Evolutionary conservation across 2,888 invertebrate genomes (phyloP).

Genomic region (Coleophora flavipennella): DNA sequence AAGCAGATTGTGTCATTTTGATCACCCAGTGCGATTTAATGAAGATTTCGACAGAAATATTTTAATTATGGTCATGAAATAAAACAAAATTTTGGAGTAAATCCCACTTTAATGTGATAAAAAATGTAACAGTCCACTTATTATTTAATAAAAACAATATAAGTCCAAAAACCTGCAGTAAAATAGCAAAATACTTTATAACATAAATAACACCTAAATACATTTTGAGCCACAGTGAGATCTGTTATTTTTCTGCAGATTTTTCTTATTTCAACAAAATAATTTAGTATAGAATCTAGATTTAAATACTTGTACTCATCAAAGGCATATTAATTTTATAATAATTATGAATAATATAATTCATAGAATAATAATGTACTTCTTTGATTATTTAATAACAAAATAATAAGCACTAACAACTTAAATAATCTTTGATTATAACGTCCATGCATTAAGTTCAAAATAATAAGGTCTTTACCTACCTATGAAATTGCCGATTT

Average conservation of each 20-base stretch:
- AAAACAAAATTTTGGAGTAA: slow-evolving; percentile 31
- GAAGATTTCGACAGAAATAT: slow-evolving; percentile 22
- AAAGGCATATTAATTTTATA: slow-evolving; percentile 26
- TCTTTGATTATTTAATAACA: too few species aligned
- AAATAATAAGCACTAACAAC: too few species aligned
- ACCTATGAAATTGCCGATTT: too few species aligned
- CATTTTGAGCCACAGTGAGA: slow-evolving; percentile 1
- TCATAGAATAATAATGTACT: too few species aligned
- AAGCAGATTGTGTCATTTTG: slow-evolving; percentile 65
- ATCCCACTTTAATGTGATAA: slow-evolving; percentile 55
- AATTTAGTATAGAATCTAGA: slow-evolving; percentile 23
- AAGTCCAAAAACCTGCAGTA: slow-evolving; percentile 21
- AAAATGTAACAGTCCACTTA: slow-evolving; percentile 68
- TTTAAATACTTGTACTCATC: slow-evolving; percentile 36
- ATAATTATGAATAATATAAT: neutral
- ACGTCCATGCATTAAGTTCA: too few species aligned
- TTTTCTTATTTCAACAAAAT: slow-evolving; percentile 12
- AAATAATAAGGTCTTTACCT: too few species aligned
- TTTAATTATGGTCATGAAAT: slow-evolving; percentile 47
- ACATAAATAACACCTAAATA: neutral
- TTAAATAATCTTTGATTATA: too few species aligned
- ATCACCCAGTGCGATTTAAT: slow-evolving; percentile 40
- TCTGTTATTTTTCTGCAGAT: slow-evolving; percentile 17
- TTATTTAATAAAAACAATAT: slow-evolving; percentile 24
- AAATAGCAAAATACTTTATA: slow-evolving; percentile 6